phyloP scores from a whole-genome alignment of 2,888 invertebrate species.

The Drosophila setosimentum region DNA sequence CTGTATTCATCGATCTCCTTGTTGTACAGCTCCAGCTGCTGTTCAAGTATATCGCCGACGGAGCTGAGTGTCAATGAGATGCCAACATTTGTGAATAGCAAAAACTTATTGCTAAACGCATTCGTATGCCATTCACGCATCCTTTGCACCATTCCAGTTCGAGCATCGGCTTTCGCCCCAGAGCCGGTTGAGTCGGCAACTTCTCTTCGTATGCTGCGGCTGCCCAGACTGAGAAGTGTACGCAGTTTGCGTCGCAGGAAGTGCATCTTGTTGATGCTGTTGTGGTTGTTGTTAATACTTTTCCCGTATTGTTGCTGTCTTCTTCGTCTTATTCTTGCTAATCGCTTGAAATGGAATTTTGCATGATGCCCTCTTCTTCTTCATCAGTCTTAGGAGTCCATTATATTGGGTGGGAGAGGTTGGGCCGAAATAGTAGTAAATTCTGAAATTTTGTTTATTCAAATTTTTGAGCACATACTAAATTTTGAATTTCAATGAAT shows the following conservation, averaged over 20 bases:
- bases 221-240: constrained; percentile 38
- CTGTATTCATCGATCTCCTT: constrained; percentile 87
- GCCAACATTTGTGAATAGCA: constrained; percentile 92
- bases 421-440: constrained; percentile 12
- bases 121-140: constrained; percentile 78
- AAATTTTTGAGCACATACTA: constrained; percentile 37
- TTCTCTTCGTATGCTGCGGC: constrained; percentile 29
- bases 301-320: background rate
- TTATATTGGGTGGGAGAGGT: constrained; percentile 4
- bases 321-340: constrained; percentile 8
- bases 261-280: constrained; percentile 44
- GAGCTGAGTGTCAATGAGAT: constrained; percentile 92
- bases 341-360: constrained; percentile 20
- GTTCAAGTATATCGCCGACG: constrained; percentile 92
- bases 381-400: constrained; percentile 20
- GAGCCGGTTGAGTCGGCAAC: constrained; percentile 20
- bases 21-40: constrained; percentile 90
- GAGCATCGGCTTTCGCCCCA: constrained; percentile 4
- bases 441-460: constrained; percentile 22
- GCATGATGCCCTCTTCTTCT: constrained; percentile 18
- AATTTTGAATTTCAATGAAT: constrained; percentile 10
- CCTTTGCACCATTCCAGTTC: constrained; percentile 45
- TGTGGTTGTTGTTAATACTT: background rate
- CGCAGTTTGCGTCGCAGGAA: constrained; percentile 50
- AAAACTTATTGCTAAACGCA: constrained; percentile 88